Base-by-base conservation (phyloP, 2,113 vertebrate species). In the Phycodurus eques region DNA sequence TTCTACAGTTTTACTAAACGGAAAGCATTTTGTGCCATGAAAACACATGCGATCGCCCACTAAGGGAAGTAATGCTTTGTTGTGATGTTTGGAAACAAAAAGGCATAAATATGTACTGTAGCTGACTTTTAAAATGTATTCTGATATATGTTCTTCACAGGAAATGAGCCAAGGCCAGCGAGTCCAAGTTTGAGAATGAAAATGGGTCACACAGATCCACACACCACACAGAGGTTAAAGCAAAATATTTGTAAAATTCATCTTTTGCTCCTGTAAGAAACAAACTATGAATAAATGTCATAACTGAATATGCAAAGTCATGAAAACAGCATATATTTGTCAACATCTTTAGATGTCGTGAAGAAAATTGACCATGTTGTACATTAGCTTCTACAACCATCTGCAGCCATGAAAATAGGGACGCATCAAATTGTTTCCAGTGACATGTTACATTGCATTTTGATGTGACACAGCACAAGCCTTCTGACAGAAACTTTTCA, bases 41-140 rank as follows among this genome's bases (percentile, higher is more conserved):
- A 77, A 83, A 78, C 49, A 68, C 80, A 70, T 75, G 84, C 89
- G 91, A 87, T 80, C 35, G 81, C 72, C 61, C 57, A 73, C 69
- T 8, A 54, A 62, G 84, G 76, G 79, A 85, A 84, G 68, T 60
- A 81, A 87, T 86, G 68, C 72, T 81, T 71, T 73, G 60, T 80
- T 64, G 71, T 39, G 31, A 61, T 33, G 13, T 66, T 66, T 4
- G 9, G 19, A 9, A 47, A 12, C 44, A 66, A 31, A 70, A 87
- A 74, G 54, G 71, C 61, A 77, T 64, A 61, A 20, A 71, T 76
- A 79, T 59, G 27, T 20, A 53, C 14, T 17, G 9, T 2, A 46
- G 44, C 9, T 46, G 44, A 46, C 4, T 39, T 39, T 39, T 6
- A 39, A 39, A 39, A 39, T 39, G 35, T 39, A 39, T 39, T 39